Conservation (phyloP, 1,140 invertebrate genomes). For the Drosophila truncata region DNA sequence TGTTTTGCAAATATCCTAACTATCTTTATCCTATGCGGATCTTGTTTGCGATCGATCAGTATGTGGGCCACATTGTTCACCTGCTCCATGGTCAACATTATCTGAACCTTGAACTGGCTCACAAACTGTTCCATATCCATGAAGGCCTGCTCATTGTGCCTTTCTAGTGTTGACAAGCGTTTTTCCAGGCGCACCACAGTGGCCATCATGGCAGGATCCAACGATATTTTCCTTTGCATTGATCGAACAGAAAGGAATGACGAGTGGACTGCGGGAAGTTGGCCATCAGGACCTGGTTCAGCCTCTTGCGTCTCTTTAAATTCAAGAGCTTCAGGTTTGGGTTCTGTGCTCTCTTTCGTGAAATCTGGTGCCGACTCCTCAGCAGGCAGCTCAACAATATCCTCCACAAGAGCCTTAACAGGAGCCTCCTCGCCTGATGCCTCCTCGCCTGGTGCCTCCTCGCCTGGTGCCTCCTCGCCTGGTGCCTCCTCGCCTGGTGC, state of each 20-base stretch:
- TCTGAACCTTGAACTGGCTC: slow-evolving; percentile 37
- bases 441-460: too few species aligned
- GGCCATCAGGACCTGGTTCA: neutral
- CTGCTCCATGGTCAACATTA: slow-evolving; percentile 69
- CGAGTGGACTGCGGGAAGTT: neutral
- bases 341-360: too few species aligned
- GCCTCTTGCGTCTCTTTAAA: neutral
- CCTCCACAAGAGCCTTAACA: too few species aligned
- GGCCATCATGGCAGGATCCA: slow-evolving; percentile 28
- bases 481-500: neutral
- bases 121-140: slow-evolving; percentile 41
- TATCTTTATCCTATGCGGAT: slow-evolving; percentile 44
- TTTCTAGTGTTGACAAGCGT: slow-evolving; percentile 50
- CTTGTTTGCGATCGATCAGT: slow-evolving; percentile 57
- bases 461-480: too few species aligned
- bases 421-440: too few species aligned
- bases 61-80: slow-evolving; percentile 68
- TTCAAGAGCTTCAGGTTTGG: neutral
- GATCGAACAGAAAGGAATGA: slow-evolving; percentile 31
- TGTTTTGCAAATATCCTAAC: slow-evolving; percentile 51
- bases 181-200: slow-evolving; percentile 43
- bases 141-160: slow-evolving; percentile 55
- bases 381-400: too few species aligned
- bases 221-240: neutral
- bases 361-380: too few species aligned